Base-by-base conservation (phyloP, 2,888 invertebrate genomes). In the Falcaria lacertinaria region DNA sequence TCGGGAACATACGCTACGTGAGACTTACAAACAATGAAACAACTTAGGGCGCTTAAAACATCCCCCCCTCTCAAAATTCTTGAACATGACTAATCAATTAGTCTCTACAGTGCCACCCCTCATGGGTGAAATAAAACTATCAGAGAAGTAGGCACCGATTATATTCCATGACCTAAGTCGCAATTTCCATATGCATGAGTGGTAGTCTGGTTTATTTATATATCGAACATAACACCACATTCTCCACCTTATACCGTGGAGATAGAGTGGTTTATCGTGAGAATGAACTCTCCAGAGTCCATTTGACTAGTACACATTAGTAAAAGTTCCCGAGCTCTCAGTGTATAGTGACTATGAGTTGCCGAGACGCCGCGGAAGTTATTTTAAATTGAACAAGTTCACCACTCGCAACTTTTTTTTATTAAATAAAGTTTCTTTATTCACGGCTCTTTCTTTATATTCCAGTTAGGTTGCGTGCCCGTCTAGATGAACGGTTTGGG, bases 221-320 rank as follows among this genome's bases (percentile, higher is more conserved):
- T 57, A 56, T 41, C 54, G 53, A 54, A 47, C 45, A 39, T 45
- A 46, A 52, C 63, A 69, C 65, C 55, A 61, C 55, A 74, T 65
- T 73, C 59, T 74, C 63, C 49, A 65, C 82, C 65, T 60, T 82
- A 72, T 66, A 39, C 45, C 60, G 40, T 48, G 52, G 46, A 45
- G 50, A 57, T 76, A 83, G 64, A 69, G 78, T 60, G 57, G 63
- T 60, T 72, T 80, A 79, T 88, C 64, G 69, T 57, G 64, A 64
- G 71, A 54, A 53, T 51, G 48, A 59, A 69, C 59, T 62, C 83
- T 77, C 84, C 66, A 77, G 84, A 82, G 85, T 83, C 86, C 86
- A 87, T 88, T 87, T 88, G 87, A 86, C 87, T 88, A 84, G 82
- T 73, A 75, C 80, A 79, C 82, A 88, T 88, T 87, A 87, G 86